phyloP scores from a whole-genome alignment of 1,140 invertebrate genomes.

The Druon quercuslanigerum region DNA sequence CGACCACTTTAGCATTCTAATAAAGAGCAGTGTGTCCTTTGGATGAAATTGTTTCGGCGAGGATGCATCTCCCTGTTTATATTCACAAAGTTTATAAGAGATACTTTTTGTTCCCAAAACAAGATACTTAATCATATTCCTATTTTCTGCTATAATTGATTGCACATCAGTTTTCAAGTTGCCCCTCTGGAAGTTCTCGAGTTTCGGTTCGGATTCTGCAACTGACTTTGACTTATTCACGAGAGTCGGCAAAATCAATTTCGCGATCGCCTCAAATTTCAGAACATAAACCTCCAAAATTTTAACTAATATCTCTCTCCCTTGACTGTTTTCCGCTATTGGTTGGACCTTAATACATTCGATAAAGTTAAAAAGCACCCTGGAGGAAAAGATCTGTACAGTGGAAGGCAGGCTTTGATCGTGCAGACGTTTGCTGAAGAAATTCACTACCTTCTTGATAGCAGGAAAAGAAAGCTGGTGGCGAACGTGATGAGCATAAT shows the following conservation, averaged over 20 bases:
- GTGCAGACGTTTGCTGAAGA: conserved; percentile 97
- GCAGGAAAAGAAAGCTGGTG: conserved; percentile 89
- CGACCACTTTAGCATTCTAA: conserved; percentile 94
- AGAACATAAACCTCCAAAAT: conserved; percentile 96
- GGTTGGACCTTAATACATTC: conserved; percentile 92
- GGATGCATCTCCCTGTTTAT: conserved; percentile 79
- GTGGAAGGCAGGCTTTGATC: conserved; percentile 95
- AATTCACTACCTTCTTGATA: conserved; percentile 90
- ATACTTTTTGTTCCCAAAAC: conserved; percentile 97
- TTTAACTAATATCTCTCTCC: conserved; percentile 89
- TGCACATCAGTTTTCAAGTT: conserved; percentile 79
- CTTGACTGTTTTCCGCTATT: conserved; percentile 86
- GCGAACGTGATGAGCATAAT: conserved; percentile 96
- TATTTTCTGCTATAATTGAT: conserved; percentile 93
- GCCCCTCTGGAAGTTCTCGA: conserved; percentile 57
- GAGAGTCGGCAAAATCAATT: conserved; percentile 92
- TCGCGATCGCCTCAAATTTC: conserved; percentile 97
- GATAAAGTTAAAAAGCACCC: conserved; percentile 94
- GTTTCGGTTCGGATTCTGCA: conserved; percentile 55
- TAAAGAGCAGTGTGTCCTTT: conserved; percentile 93
- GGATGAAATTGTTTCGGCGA: conserved; percentile 86
- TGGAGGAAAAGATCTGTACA: conserved; percentile 98
- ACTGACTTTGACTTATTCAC: conserved; percentile 80
- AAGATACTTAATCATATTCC: conserved; percentile 94
- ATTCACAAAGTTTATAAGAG: conserved; percentile 92